A percentile compares a stretch with the other conserved stretches of the same genome.
Conservation (phyloP, 1,140 invertebrate species). For the Nomia melanderi region DNA sequence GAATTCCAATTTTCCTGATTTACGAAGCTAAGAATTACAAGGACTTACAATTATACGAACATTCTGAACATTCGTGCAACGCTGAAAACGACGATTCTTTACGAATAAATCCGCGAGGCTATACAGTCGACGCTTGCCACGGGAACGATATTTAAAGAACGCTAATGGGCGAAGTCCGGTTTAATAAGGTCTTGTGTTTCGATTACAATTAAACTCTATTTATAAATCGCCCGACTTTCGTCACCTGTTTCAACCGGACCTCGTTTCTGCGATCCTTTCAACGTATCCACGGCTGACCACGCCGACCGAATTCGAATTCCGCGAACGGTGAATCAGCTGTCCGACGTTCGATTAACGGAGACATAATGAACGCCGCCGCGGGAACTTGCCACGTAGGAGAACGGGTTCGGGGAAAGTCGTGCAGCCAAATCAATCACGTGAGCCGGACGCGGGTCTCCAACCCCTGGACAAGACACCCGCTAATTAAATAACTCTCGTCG, state of each 20-base stretch:
- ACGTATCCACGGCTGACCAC: not conserved
- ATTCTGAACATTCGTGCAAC: too few relatives aligned
- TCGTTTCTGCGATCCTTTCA: not conserved
- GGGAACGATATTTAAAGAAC: too few relatives aligned
- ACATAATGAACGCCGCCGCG: conserved; percentile 4
- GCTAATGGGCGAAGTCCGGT: not conserved
- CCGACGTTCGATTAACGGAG: conserved; percentile 2
- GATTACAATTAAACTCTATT: not conserved
- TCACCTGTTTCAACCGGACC: not conserved
- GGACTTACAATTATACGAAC: too few relatives aligned
- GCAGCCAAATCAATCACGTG: not conserved
- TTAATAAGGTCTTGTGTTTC: not conserved
- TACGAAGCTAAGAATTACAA: too few relatives aligned
- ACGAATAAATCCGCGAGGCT: too few relatives aligned
- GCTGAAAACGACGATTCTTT: too few relatives aligned
- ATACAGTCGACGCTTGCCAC: too few relatives aligned
- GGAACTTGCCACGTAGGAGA: not conserved
- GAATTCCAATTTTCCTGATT: too few relatives aligned
- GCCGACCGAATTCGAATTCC: not conserved
- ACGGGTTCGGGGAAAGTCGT: not conserved
- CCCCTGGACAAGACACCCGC: too few relatives aligned
- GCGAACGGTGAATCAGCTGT: not conserved
- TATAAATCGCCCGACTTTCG: not conserved
- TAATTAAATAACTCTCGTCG: conserved; percentile 27
- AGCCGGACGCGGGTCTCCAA: not conserved